Base-by-base conservation (phyloP, 2,888 invertebrate genomes). In the Sinopyrophorus schimmeli region DNA sequence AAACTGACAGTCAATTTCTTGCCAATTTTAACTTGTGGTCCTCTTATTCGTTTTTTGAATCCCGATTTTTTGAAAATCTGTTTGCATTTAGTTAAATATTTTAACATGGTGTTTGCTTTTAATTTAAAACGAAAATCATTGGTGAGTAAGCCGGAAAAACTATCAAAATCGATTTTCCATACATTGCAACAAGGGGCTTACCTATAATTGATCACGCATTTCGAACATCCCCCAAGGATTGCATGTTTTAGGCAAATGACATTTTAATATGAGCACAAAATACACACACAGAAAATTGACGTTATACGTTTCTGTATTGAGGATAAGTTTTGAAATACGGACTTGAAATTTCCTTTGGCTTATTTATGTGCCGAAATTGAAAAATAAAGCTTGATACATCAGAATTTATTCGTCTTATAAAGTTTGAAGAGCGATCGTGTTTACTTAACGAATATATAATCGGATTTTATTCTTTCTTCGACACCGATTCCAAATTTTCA, bases 131-230 rank as follows among this genome's bases (percentile, higher is more conserved):
- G n/a, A n/a, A n/a, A n/a, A n/a, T n/a, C n/a, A n/a, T n/a, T n/a
- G n/a, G n/a, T n/a, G n/a, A n/a, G n/a, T n/a, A n/a, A n/a, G n/a
- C n/a, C n/a, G n/a, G n/a, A n/a, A 10, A 32, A 32, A 32, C 32
- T 32, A 32, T 32, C 9, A 12, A 20, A 32, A 9, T 32, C 18
- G 10, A 20, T 20, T 10, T 20, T 11, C 11, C 7, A 9, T 11
- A n/a, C 24, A 61, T 60, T 62, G 60, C 50, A 53, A 56, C 50
- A 49, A 58, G 52, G 62, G 62, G 62, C 59, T 63, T 59, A 54
- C 44, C 50, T 53, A 59, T 63, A 64, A 65, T 65, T 65, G 65
- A 65, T 63, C 63, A 63, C 62, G 62, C 60, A 63, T 65, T 60
- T 57, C 54, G 55, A 62, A 54, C 61, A 53, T 52, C 54, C 61